These are phyloP conservation scores for Archips xylosteana DNA, from an alignment of 2,888 invertebrate species.

Conservation along the genomic window DNA sequence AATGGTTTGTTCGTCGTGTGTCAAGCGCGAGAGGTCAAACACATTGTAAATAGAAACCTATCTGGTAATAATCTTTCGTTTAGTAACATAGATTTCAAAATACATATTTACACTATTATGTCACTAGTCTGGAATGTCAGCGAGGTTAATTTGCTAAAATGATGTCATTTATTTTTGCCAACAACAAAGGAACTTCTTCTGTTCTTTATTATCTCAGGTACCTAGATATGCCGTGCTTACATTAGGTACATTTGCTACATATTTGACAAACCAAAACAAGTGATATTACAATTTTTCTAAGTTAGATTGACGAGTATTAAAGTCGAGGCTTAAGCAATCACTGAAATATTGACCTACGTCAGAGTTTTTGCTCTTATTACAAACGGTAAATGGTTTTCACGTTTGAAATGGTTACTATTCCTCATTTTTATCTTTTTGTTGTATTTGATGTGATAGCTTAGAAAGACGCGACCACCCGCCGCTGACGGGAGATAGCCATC, in stretches of 20 bases:
- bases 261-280: neutral
- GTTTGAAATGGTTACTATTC: neutral
- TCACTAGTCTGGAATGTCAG: slow-evolving; percentile 54
- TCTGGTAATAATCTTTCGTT: slow-evolving; percentile 11
- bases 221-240: neutral
- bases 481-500: slow-evolving; percentile 67
- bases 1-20: slow-evolving; percentile 51
- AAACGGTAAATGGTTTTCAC: no score
- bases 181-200: slow-evolving; percentile 35
- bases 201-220: slow-evolving; percentile 4
- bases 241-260: neutral
- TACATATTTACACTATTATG: slow-evolving; percentile 43
- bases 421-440: neutral
- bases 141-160: slow-evolving; percentile 54
- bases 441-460: slow-evolving; percentile 14
- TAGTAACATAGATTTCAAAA: slow-evolving; percentile 1
- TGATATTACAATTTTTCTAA: neutral
- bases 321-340: neutral
- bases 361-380: no score
- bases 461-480: slow-evolving; percentile 67
- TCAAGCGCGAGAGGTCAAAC: slow-evolving; percentile 37
- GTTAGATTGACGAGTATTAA: no score
- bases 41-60: slow-evolving; percentile 31
- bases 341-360: no score
- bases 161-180: slow-evolving; percentile 55